A percentile compares a stretch with the other conserved stretches of the same genome.
Evolutionary conservation across 2,797 vertebrate species (phyloP).

Genomic region (Aratinga solstitialis): DNA sequence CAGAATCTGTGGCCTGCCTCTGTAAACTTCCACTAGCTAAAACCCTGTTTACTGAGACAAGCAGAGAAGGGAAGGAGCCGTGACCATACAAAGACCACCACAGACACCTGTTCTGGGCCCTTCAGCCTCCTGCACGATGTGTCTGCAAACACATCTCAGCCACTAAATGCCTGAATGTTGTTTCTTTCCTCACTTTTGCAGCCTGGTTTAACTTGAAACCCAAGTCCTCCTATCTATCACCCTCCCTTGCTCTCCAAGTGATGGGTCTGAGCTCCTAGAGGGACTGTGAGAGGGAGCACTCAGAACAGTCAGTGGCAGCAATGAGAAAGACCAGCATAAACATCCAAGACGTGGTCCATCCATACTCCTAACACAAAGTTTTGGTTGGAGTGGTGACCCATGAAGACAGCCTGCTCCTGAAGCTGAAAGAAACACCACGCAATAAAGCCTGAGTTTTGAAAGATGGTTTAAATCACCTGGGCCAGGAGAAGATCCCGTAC

Average conservation of each 20-base stretch:
- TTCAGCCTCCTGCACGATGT: background rate
- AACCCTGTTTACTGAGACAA: background rate
- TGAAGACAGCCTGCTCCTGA: background rate
- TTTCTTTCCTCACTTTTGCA: background rate
- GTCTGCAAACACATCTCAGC: background rate
- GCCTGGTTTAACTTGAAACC: background rate
- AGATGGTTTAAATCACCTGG: background rate
- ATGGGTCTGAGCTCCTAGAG: background rate
- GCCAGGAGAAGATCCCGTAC: background rate
- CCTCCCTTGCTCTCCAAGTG: background rate
- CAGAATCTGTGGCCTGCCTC: constrained; percentile 15
- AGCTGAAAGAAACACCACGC: background rate
- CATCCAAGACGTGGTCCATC: background rate
- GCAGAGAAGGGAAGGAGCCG: background rate
- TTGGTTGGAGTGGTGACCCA: background rate
- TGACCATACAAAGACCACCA: background rate
- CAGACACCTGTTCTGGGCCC: background rate
- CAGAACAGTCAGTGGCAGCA: background rate
- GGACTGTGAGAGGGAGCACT: background rate
- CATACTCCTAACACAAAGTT: background rate
- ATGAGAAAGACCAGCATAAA: background rate
- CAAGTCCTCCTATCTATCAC: background rate
- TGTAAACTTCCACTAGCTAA: constrained; percentile 33
- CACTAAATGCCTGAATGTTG: background rate
- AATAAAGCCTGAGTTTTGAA: background rate